Percentiles rank a stretch among this genome's conserved stretches.
Evolutionary conservation across 2,888 invertebrate species (phyloP).

Genomic region (Papilio elwesi): DNA sequence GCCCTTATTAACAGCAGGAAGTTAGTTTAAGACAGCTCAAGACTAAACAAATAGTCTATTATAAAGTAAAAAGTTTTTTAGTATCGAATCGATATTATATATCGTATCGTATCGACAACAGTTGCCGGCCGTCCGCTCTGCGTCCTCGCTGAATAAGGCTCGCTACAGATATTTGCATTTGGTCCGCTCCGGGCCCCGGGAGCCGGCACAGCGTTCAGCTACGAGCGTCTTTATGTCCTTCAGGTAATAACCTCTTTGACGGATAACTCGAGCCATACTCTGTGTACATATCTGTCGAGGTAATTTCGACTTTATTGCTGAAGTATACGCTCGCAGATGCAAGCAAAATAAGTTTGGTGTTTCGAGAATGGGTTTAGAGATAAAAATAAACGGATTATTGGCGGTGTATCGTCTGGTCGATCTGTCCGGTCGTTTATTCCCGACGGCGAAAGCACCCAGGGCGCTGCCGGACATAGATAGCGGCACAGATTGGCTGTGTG

Average conservation of each 20-base stretch:
- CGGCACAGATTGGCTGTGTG: not conserved
- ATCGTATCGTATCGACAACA: conserved; percentile 41
- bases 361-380: conserved; percentile 70
- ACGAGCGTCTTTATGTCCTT: conserved; percentile 69
- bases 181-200: conserved; percentile 66
- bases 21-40: too few relatives aligned
- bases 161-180: conserved; percentile 78
- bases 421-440: conserved; percentile 59
- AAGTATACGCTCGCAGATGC: conserved; percentile 40
- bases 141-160: conserved; percentile 37
- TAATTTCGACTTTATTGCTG: conserved; percentile 47
- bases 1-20: too few relatives aligned
- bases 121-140: conserved; percentile 44
- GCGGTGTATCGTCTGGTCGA: conserved; percentile 69
- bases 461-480: not conserved
- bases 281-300: not conserved
- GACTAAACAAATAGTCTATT: too few relatives aligned
- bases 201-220: conserved; percentile 41
- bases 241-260: conserved; percentile 84
- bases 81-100: too few relatives aligned
- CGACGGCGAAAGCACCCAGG: not conserved
- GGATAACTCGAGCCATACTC: conserved; percentile 57
- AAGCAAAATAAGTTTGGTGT: conserved; percentile 49
- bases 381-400: conserved; percentile 83
- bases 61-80: too few relatives aligned